A percentile compares a stretch with the other conserved stretches of the same genome.
Evolutionary conservation across 2,888 invertebrate genomes (phyloP).

Genomic region (Diaperis boleti): DNA sequence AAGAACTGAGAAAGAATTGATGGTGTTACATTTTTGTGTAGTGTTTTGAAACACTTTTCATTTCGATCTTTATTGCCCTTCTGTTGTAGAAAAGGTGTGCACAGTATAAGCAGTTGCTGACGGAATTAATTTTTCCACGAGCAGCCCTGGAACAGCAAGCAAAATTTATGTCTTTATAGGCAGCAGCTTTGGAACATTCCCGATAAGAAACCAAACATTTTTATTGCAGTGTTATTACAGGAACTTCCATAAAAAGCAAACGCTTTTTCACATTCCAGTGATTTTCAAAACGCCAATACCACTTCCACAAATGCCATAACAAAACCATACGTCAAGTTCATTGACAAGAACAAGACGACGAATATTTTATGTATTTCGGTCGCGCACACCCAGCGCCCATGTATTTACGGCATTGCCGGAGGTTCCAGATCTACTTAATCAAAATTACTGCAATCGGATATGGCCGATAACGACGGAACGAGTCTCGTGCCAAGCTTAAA

Average conservation of each 20-base stretch:
- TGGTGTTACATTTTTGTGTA: background rate
- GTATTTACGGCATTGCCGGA: conserved; percentile 2
- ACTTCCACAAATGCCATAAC: background rate
- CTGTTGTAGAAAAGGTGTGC: too few relatives aligned
- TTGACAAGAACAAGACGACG: background rate
- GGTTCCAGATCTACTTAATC: background rate
- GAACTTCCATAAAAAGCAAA: conserved; percentile 3
- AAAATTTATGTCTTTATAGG: too few relatives aligned
- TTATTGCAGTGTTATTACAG: background rate
- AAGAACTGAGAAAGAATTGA: background rate
- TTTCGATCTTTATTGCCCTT: too few relatives aligned
- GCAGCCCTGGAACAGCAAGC: too few relatives aligned
- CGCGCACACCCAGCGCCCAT: conserved; percentile 11
- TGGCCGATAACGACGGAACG: conserved; percentile 10
- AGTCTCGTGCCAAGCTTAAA: conserved; percentile 16
- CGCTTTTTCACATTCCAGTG: conserved; percentile 7
- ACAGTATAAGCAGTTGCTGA: too few relatives aligned
- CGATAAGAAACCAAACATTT: background rate
- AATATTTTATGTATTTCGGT: conserved; percentile 11
- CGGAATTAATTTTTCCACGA: too few relatives aligned
- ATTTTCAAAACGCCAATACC: background rate
- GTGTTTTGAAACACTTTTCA: too few relatives aligned
- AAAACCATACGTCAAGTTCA: background rate
- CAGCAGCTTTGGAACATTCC: too few relatives aligned
- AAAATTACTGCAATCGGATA: conserved; percentile 12